Percentiles rank a stretch among this genome's conserved stretches.
Evolutionary conservation across 1,140 invertebrate genomes (phyloP).

Genomic region (Atta colombica): DNA sequence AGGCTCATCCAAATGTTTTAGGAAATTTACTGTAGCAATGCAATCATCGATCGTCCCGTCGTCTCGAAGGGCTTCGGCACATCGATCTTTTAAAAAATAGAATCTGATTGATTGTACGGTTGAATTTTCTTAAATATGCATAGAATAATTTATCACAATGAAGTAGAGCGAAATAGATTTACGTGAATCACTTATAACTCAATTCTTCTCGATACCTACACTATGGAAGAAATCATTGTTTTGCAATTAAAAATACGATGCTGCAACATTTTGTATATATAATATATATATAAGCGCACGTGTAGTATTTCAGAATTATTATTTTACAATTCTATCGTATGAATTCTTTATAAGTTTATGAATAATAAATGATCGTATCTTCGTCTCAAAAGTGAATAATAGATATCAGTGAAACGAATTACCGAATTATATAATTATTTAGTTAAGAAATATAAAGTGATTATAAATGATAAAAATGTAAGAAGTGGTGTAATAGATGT

Average conservation of each 20-base stretch:
- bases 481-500: conserved; percentile 27
- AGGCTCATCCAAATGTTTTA: conserved; percentile 50
- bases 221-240: background rate
- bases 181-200: background rate
- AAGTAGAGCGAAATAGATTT: conserved; percentile 24
- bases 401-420: conserved; percentile 30
- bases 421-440: conserved; percentile 18
- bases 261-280: background rate
- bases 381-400: background rate
- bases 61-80: background rate
- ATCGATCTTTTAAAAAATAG: conserved; percentile 26
- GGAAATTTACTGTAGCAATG: conserved; percentile 43
- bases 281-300: background rate
- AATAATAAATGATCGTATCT: conserved; percentile 29
- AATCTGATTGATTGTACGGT: conserved; percentile 1
- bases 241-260: background rate
- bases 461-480: conserved; percentile 16
- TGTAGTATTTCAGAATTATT: background rate
- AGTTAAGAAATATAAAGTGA: conserved; percentile 15
- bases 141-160: conserved; percentile 14
- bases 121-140: conserved; percentile 4
- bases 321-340: conserved; percentile 4
- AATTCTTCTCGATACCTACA: conserved; percentile 4
- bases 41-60: conserved; percentile 50
- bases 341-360: background rate